A percentile compares a stretch with the other conserved stretches of the same genome.
Conservation (phyloP, 2,797 vertebrate species). For the Tenualosa ilisha region DNA sequence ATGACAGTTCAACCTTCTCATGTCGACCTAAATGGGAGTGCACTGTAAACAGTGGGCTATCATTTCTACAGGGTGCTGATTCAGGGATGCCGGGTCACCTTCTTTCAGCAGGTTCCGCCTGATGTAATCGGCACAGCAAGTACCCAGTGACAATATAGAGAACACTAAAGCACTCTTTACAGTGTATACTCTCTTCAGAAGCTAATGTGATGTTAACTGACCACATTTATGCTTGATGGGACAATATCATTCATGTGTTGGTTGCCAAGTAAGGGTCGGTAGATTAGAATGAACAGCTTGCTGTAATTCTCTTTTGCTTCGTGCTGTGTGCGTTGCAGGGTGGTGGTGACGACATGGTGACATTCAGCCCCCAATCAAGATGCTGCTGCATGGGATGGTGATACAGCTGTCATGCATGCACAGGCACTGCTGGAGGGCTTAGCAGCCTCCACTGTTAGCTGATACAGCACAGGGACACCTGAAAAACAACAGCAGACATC, state of each 20-base stretch:
- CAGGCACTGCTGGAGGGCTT: background rate
- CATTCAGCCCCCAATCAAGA: background rate
- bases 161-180: background rate
- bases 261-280: background rate
- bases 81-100: slow-evolving; percentile 62
- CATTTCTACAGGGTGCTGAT: slow-evolving; percentile 61
- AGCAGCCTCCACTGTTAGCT: slow-evolving; percentile 1
- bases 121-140: background rate
- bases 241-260: background rate
- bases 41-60: slow-evolving; percentile 33
- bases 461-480: slow-evolving; percentile 8
- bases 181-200: background rate
- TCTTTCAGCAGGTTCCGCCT: background rate
- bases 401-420: background rate
- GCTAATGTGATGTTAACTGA: background rate
- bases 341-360: background rate
- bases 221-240: background rate
- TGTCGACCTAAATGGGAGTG: slow-evolving; percentile 36
- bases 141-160: background rate
- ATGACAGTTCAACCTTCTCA: slow-evolving; percentile 52
- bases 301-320: background rate
- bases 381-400: background rate
- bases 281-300: background rate
- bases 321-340: background rate
- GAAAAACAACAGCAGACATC: background rate